A percentile compares a stretch with the other conserved stretches of the same genome.
phyloP scores from a whole-genome alignment of 2,888 invertebrate species.

The Petrolisthes manimaculis region DNA sequence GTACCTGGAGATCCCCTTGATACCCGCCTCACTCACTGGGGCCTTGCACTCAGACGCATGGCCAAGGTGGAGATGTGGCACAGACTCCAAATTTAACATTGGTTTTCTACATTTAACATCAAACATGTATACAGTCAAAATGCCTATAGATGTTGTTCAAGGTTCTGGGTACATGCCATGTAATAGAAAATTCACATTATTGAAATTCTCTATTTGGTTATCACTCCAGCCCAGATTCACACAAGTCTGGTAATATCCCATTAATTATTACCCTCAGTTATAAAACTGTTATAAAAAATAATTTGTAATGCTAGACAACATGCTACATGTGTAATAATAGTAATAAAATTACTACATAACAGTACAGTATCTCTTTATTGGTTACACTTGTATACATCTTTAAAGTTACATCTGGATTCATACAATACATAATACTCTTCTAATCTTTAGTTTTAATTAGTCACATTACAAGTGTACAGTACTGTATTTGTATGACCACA shows the following conservation, averaged over 20 bases:
- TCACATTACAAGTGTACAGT: neutral
- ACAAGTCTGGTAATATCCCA: neutral
- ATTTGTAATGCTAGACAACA: neutral
- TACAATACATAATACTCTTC: constrained; percentile 42
- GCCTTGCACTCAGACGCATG: constrained; percentile 35
- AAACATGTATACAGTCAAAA: neutral
- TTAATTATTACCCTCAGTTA: neutral
- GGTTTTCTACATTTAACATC: neutral
- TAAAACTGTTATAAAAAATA: too few relatives aligned
- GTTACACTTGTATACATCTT: constrained; percentile 33
- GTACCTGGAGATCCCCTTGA: constrained; percentile 49
- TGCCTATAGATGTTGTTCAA: neutral
- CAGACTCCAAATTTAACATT: constrained; percentile 35
- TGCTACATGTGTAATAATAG: neutral
- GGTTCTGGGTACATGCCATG: neutral
- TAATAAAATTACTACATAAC: constrained; percentile 9
- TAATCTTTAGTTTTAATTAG: constrained; percentile 17
- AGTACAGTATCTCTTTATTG: constrained; percentile 32
- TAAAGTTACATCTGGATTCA: constrained; percentile 17
- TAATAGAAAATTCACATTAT: neutral
- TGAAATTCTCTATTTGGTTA: neutral
- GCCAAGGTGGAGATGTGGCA: constrained; percentile 55
- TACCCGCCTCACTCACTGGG: constrained; percentile 48
- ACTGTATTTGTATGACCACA: constrained; percentile 5
- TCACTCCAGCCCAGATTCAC: neutral